A percentile compares a stretch with the other conserved stretches of the same genome.
Conservation (phyloP, 1,140 invertebrate species). For the Acromyrmex echinatior region DNA sequence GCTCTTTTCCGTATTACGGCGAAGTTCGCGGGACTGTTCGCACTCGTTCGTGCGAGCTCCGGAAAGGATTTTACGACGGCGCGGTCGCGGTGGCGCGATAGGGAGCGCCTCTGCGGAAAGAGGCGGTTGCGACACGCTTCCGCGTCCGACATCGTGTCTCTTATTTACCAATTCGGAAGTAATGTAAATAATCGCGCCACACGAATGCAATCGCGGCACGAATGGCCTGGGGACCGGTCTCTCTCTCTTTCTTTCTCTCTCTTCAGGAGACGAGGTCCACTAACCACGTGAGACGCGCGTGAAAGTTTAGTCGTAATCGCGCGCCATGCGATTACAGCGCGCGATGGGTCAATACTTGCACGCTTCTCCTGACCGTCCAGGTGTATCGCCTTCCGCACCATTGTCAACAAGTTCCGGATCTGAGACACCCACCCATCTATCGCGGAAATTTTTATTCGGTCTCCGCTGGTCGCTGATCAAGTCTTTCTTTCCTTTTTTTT, state of each 20-base stretch:
- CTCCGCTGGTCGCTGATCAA: constrained; percentile 67
- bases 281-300: constrained; percentile 79
- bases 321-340: constrained; percentile 36
- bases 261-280: constrained; percentile 85
- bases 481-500: constrained; percentile 55
- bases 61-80: constrained; percentile 38
- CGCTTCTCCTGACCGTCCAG: constrained; percentile 81
- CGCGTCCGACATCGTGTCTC: constrained; percentile 73
- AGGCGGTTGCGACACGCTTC: constrained; percentile 82
- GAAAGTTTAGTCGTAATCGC: constrained; percentile 81
- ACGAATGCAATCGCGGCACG: constrained; percentile 77
- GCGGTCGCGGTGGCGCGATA: neutral
- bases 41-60: neutral
- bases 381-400: constrained; percentile 87
- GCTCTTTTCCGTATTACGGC: neutral
- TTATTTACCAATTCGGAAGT: constrained; percentile 84
- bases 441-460: constrained; percentile 53
- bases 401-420: constrained; percentile 86
- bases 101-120: constrained; percentile 68
- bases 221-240: constrained; percentile 68
- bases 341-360: constrained; percentile 80
- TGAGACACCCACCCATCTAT: constrained; percentile 80
- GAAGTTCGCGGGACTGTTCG: constrained; percentile 3
- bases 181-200: constrained; percentile 81
- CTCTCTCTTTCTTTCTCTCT: constrained; percentile 22